Evolutionary conservation across 1,140 invertebrate genomes (phyloP).

Genomic region (Anagrus nilaparvatae): DNA sequence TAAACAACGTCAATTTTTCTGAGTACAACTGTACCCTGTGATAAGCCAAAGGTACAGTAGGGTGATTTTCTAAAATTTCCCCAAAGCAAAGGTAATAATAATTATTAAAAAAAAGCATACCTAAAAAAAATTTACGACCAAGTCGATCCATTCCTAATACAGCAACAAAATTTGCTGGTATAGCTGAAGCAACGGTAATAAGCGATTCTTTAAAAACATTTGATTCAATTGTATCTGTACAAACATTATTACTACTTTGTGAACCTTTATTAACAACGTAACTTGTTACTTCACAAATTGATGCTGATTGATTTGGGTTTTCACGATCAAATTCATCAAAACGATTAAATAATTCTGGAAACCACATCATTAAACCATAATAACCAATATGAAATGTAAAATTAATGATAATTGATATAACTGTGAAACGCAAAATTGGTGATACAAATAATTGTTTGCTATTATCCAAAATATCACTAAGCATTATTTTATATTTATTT

Average conservation of each 20-base stretch:
- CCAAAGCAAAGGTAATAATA: too few relatives aligned
- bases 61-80: too few relatives aligned
- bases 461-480: conserved; percentile 65
- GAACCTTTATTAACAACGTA: conserved; percentile 59
- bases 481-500: conserved; percentile 57
- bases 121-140: conserved; percentile 80
- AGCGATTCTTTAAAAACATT: conserved; percentile 76
- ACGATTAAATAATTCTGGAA: conserved; percentile 78
- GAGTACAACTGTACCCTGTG: too few relatives aligned
- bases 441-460: conserved; percentile 68
- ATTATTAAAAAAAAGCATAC: conserved; percentile 34
- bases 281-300: conserved; percentile 65
- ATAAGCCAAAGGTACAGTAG: too few relatives aligned
- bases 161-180: conserved; percentile 75
- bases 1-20: too few relatives aligned
- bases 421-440: conserved; percentile 69
- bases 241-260: conserved; percentile 47
- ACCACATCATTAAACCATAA: conserved; percentile 87
- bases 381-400: conserved; percentile 84
- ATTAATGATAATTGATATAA: conserved; percentile 76
- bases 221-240: conserved; percentile 59
- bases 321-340: conserved; percentile 65
- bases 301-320: conserved; percentile 45
- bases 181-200: conserved; percentile 72
- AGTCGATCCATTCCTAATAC: conserved; percentile 66